A percentile compares a stretch with the other conserved stretches of the same genome.
phyloP scores from a whole-genome alignment of 2,797 vertebrate genomes.

The Acrossocheilus fasciatus region DNA sequence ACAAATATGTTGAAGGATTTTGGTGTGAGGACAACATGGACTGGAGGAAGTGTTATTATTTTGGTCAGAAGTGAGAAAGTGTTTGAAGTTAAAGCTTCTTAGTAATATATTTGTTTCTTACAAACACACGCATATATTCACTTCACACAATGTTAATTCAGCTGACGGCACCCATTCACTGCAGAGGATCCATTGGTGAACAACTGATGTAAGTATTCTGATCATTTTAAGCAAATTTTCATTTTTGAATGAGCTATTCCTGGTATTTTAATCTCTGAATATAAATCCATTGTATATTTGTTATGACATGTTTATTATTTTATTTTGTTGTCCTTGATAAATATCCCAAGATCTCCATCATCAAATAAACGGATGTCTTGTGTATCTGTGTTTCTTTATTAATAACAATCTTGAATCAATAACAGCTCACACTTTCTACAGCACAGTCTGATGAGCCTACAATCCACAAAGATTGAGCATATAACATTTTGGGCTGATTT shows the following conservation, averaged over 20 bases:
- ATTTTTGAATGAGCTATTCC: too few species aligned
- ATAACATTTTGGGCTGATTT: slow-evolving; percentile 14
- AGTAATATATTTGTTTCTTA: too few species aligned
- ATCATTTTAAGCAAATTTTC: not conserved
- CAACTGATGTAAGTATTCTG: not conserved
- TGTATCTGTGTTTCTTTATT: not conserved
- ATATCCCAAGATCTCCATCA: not conserved
- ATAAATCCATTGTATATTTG: not conserved
- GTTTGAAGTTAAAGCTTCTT: not conserved
- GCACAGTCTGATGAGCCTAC: not conserved
- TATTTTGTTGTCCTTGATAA: not conserved
- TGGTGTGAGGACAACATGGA: not conserved
- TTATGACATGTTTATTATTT: not conserved
- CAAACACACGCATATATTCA: too few species aligned
- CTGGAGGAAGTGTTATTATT: not conserved
- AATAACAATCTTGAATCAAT: slow-evolving; percentile 6
- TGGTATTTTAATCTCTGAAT: not conserved
- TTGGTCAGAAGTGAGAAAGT: not conserved
- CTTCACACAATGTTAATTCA: too few species aligned
- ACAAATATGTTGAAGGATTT: not conserved
- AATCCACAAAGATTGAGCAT: slow-evolving; percentile 2
- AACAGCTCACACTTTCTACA: not conserved
- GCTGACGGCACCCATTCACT: not conserved
- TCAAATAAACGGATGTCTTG: not conserved
- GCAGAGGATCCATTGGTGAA: not conserved